Evolutionary conservation across 2,113 vertebrate genomes (phyloP).

Genomic region (Alligator mississippiensis): DNA sequence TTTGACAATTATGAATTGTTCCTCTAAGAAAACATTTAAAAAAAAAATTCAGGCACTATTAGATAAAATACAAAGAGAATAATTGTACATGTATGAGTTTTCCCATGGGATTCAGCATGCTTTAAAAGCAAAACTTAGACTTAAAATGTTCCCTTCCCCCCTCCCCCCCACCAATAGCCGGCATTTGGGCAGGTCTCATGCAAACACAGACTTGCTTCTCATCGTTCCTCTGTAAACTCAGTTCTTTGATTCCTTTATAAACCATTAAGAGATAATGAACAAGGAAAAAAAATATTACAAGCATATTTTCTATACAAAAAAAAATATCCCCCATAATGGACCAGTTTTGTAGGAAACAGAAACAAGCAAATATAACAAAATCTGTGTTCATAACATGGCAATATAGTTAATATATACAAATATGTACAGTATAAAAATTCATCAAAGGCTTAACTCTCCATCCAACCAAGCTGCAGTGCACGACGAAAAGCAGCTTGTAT

Average conservation of each 20-base stretch:
- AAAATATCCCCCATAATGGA: constrained; percentile 57
- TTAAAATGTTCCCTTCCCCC: constrained; percentile 36
- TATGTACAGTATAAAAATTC: constrained; percentile 84
- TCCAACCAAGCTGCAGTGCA: constrained; percentile 65
- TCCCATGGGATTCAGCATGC: constrained; percentile 76
- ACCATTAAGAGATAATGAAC: constrained; percentile 69
- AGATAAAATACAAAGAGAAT: constrained; percentile 82
- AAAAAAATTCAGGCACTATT: constrained; percentile 80
- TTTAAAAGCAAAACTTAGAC: constrained; percentile 72
- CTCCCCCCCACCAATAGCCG: constrained; percentile 45
- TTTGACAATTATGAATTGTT: constrained; percentile 84
- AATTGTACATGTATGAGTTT: constrained; percentile 75
- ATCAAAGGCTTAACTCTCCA: constrained; percentile 68
- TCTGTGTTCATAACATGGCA: constrained; percentile 79
- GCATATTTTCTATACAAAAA: constrained; percentile 35
- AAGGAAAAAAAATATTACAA: constrained; percentile 54
- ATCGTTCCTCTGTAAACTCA: constrained; percentile 66
- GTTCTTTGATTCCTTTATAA: constrained; percentile 57
- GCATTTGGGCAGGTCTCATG: constrained; percentile 72
- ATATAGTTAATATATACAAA: constrained; percentile 81
- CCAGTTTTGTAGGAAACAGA: constrained; percentile 74
- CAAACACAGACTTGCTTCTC: constrained; percentile 73
- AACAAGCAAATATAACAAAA: constrained; percentile 81
- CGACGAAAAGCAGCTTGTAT: constrained; percentile 55
- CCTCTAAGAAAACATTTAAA: constrained; percentile 78